Evolutionary conservation across 2,113 vertebrate genomes (phyloP), one percentile per base, ranked within the genome.

Genomic region (Petrocephalus zakoni): DNA sequence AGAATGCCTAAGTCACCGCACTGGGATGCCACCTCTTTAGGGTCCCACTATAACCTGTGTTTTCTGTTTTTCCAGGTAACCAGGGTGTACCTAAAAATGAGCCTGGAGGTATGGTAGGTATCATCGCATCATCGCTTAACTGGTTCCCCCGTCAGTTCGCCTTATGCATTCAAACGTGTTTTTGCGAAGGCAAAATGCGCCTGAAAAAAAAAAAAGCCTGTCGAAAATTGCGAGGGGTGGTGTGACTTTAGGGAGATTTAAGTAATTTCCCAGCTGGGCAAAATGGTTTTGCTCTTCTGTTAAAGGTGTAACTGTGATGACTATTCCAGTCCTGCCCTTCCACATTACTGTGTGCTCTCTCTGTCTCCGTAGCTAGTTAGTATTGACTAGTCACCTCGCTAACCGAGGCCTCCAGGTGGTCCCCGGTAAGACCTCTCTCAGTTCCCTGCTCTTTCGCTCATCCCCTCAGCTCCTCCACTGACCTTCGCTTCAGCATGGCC

Each of bases 31-130:
- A 37, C 37, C 15, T 42, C 13, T 4, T 78, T 42, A 78, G 72
- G 72, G 72, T 88, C 53, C n/a, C 34, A 37, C 61, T 52, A 46
- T 90, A 90, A 91, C 58, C 34, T 47, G 49, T 51, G 25, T 87
- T 89, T 88, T 68, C 91, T 93, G 29, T 93, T 91, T 92, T 91
- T 2, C 94, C 94, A 99, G 98, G 96, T 97, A 90, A 99, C 97
- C 89, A 96, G 97, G 93, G 95, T 99, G 88, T 94, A 95, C 93
- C 92, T 99, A 92, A 97, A 99, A 91, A 93, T 99, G 93, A 95
- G 92, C 22, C 92, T 99, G 92, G 98, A 99, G 93, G 96, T 99
- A 89, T 99, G 98, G 98, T 99, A 95, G 89, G 97, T 97, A 91
- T 90, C 82, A 1, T 81, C 15, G 10, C 86, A 91, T 90, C 82